Base-by-base conservation (phyloP, 2,113 vertebrate species). In the Psettodes erumei region DNA sequence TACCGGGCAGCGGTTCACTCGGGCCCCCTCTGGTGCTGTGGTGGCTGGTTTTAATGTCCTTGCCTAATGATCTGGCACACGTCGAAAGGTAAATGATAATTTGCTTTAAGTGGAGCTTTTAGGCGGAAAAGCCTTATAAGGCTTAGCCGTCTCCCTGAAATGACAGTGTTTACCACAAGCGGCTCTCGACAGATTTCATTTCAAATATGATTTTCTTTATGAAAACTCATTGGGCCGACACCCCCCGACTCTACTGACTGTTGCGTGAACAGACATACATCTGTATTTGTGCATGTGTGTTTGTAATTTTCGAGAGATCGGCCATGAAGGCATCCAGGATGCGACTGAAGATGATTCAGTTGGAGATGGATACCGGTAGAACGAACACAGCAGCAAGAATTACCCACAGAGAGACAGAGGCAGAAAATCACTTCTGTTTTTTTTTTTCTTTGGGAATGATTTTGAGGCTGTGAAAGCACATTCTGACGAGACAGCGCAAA, bases 1-100 rank as follows among this genome's bases (percentile, higher is more conserved):
- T 79, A 83, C 75, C 64, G 90, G 91, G 91, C 92, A 91, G 86
- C 72, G 86, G 88, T 93, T 93, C 91, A 90, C 86, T 92, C 82
- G 54, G 83, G 81, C 87, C 89, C 91, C 91, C 93, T 91, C 91
- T 92, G 92, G 87, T 92, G 92, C 92, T 89, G 90, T 88, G 88
- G 92, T 92, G 91, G 86, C 87, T 91, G 91, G 88, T 93, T 95
- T 94, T 94, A 94, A 95, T 94, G 94, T 92, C 89, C 88, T 88
- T 93, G 93, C 93, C 93, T 94, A 94, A 94, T 94, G 92, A 94
- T 94, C 92, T 95, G 94, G 94, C 93, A 92, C 88, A 81, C 87
- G 85, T 91, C 90, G 81, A 93, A 94, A 94, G 91, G 93, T 94
- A 93, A 93, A 94, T 91, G 90, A 92, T 93, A 91, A 94, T 94